Percentiles rank a stretch among this genome's conserved stretches.
Conservation (phyloP, 2,888 invertebrate species). For the Drosophila eohydei region DNA sequence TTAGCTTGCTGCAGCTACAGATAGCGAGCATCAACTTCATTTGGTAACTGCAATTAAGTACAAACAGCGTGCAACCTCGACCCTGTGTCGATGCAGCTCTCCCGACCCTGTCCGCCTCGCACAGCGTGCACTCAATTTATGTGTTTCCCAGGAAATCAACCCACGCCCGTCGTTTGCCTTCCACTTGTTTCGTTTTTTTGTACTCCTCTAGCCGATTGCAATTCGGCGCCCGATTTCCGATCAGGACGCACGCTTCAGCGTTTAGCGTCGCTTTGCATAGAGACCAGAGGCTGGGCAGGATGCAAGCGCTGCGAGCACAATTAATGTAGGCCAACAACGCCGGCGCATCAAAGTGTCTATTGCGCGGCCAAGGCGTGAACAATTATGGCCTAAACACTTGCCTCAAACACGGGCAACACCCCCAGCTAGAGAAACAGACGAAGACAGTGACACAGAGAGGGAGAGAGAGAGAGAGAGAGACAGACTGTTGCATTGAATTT, state of each 20-base stretch:
- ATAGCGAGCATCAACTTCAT: slow-evolving; percentile 16
- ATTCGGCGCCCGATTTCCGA: slow-evolving; percentile 28
- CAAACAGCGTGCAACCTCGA: slow-evolving; percentile 44
- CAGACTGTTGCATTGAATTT: too few relatives aligned
- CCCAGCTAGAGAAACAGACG: background rate
- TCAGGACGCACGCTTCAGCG: slow-evolving; percentile 59
- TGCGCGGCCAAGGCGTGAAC: slow-evolving; percentile 74
- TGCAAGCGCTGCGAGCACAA: slow-evolving; percentile 37
- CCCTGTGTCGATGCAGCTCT: background rate
- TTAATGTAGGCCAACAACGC: slow-evolving; percentile 51
- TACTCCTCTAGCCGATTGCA: slow-evolving; percentile 10
- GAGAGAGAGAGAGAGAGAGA: background rate
- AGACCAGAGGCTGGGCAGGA: slow-evolving; percentile 45
- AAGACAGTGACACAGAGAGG: background rate
- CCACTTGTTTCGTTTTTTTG: background rate
- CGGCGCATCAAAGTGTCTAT: slow-evolving; percentile 68
- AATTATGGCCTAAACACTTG: slow-evolving; percentile 75
- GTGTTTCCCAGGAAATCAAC: slow-evolving; percentile 43
- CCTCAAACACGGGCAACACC: slow-evolving; percentile 66
- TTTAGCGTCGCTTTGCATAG: slow-evolving; percentile 73
- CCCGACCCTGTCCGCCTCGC: slow-evolving; percentile 31
- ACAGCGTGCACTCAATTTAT: slow-evolving; percentile 41
- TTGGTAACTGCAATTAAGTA: slow-evolving; percentile 50
- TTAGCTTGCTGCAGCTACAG: slow-evolving; percentile 5
- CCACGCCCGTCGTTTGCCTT: slow-evolving; percentile 19